Evolutionary conservation across 1,140 invertebrate species (phyloP).

Genomic region (Pseudomyrmex dendroicus): DNA sequence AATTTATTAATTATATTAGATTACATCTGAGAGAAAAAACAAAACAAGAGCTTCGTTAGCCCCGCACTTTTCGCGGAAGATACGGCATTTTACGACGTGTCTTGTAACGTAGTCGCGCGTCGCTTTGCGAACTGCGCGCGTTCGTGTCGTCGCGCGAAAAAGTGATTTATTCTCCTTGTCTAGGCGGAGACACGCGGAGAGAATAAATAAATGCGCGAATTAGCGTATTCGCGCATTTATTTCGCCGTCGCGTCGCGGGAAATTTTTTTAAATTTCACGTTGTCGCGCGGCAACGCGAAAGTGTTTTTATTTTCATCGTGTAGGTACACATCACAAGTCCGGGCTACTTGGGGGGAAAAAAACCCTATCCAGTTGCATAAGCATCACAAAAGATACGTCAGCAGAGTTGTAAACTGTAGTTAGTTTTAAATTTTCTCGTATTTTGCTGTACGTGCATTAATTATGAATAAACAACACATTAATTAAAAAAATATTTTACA

Average conservation of each 20-base stretch:
- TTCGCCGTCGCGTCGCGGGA: neutral
- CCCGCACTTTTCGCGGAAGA: neutral
- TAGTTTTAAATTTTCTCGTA: no score
- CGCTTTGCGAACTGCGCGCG: neutral
- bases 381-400: neutral
- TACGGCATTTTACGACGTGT: neutral
- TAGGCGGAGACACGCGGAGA: neutral
- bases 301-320: conserved; percentile 13
- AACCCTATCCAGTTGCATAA: conserved; percentile 7
- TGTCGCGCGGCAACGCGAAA: conserved; percentile 11
- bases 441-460: no score
- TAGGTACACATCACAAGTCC: conserved; percentile 2
- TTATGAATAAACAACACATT: no score
- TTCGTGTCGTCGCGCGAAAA: conserved; percentile 12
- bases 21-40: neutral
- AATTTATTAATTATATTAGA: conserved; percentile 5
- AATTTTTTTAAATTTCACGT: conserved; percentile 34
- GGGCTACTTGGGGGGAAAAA: neutral
- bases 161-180: conserved; percentile 36
- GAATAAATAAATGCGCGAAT: conserved; percentile 55
- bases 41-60: neutral
- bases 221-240: conserved; percentile 25
- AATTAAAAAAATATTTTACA: no score
- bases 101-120: neutral
- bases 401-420: no score